A percentile compares a stretch with the other conserved stretches of the same genome.
These are phyloP conservation scores for Drosophila imparisetae DNA, from an alignment of 2,888 invertebrate species.

Conservation along the genomic window DNA sequence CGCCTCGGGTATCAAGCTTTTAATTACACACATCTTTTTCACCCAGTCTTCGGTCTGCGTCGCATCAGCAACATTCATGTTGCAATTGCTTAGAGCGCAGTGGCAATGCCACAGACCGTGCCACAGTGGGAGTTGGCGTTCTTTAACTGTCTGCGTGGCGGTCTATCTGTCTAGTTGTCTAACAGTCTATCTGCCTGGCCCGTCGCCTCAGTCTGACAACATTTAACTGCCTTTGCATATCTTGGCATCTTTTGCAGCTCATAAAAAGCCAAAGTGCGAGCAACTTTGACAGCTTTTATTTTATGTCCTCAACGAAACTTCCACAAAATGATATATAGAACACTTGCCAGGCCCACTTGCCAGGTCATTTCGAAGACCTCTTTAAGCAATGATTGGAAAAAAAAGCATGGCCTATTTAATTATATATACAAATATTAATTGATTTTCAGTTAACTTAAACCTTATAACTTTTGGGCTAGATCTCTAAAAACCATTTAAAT, in stretches of 20 bases:
- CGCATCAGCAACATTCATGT: not conserved
- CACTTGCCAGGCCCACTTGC: not conserved
- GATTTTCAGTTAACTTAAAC: not conserved
- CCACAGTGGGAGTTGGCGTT: not conserved
- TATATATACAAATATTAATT: not conserved
- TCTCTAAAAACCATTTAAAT: not conserved
- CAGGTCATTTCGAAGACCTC: not conserved
- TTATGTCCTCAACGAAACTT: slow-evolving; percentile 7
- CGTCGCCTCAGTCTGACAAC: slow-evolving; percentile 21
- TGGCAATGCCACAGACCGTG: slow-evolving; percentile 22
- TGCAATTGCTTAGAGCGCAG: slow-evolving; percentile 32
- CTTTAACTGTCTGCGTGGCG: slow-evolving; percentile 3
- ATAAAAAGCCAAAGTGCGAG: slow-evolving; percentile 55
- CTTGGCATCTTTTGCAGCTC: slow-evolving; percentile 40
- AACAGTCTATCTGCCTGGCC: slow-evolving; percentile 5
- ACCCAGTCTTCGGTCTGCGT: slow-evolving; percentile 1
- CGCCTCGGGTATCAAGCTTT: slow-evolving; percentile 60
- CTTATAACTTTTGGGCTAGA: not conserved
- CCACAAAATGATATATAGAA: not conserved
- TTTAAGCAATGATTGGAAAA: not conserved
- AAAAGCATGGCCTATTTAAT: not conserved
- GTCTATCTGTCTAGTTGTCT: slow-evolving; percentile 5
- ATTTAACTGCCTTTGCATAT: slow-evolving; percentile 43
- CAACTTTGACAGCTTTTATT: slow-evolving; percentile 41
- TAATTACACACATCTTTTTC: slow-evolving; percentile 66